phyloP scores from a whole-genome alignment of 2,888 invertebrate genomes.

The Dendrolimus pini region DNA sequence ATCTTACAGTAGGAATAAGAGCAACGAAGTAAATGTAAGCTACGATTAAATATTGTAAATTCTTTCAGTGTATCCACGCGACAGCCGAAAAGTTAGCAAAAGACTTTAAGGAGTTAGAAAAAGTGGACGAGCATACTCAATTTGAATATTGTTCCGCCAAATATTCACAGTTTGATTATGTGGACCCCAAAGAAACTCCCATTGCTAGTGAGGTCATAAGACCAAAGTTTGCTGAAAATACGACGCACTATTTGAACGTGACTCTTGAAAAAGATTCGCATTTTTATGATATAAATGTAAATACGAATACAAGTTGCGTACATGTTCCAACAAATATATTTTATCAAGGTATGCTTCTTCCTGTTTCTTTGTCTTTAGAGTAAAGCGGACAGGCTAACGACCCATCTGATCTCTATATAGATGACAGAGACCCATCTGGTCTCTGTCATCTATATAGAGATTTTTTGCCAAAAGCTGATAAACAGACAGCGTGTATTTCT shows the following conservation, averaged over 20 bases:
- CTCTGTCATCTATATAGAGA: too few species aligned
- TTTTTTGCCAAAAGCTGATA: too few species aligned
- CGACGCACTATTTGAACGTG: conserved; percentile 70
- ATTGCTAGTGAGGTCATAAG: conserved; percentile 10
- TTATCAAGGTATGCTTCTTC: conserved; percentile 79
- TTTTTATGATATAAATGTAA: conserved; percentile 90
- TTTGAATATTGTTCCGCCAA: conserved; percentile 89
- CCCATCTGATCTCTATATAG: not conserved
- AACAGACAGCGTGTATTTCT: too few species aligned
- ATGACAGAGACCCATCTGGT: too few species aligned
- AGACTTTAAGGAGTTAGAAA: conserved; percentile 63
- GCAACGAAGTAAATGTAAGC: too few species aligned
- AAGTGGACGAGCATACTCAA: conserved; percentile 51
- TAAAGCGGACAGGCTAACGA: too few species aligned
- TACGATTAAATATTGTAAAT: not conserved
- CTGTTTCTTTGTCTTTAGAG: too few species aligned
- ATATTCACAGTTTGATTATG: conserved; percentile 75
- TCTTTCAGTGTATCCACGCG: conserved; percentile 83
- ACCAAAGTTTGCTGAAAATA: conserved; percentile 49
- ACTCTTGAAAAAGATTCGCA: conserved; percentile 84
- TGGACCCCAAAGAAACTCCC: conserved; percentile 21
- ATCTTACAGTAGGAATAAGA: too few species aligned
- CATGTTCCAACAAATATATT: conserved; percentile 97
- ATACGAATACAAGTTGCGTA: conserved; percentile 88
- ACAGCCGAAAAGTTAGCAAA: conserved; percentile 83